These are phyloP conservation scores for Taurulus bubalis DNA, from an alignment of 2,113 vertebrate genomes.

Conservation along the genomic window DNA sequence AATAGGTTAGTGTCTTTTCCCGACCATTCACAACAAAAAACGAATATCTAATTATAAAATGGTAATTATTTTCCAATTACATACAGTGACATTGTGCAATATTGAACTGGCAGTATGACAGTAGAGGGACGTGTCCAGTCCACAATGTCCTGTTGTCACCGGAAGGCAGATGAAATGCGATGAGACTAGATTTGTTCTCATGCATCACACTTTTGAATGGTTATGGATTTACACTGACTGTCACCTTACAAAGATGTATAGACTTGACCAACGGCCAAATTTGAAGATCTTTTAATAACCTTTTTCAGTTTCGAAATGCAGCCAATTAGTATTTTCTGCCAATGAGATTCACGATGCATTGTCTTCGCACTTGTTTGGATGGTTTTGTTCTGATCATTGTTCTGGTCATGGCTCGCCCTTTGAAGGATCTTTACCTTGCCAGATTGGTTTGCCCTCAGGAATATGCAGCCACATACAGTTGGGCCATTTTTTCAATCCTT, in stretches of 20 bases:
- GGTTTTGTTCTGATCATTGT: slow-evolving; percentile 60
- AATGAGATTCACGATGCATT: slow-evolving; percentile 59
- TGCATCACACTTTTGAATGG: slow-evolving; percentile 42
- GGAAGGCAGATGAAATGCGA: slow-evolving; percentile 30
- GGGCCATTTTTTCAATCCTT: slow-evolving; percentile 80
- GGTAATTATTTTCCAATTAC: slow-evolving; percentile 46
- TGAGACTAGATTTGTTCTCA: slow-evolving; percentile 22
- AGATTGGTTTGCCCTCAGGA: slow-evolving; percentile 84
- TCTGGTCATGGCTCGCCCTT: slow-evolving; percentile 70
- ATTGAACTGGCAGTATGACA: slow-evolving; percentile 45
- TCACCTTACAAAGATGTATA: slow-evolving; percentile 44
- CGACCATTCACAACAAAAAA: slow-evolving; percentile 48
- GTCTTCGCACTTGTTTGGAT: slow-evolving; percentile 59
- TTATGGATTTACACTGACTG: slow-evolving; percentile 22
- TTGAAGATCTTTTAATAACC: slow-evolving; percentile 26
- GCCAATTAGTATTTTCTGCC: slow-evolving; percentile 61
- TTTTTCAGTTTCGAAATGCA: slow-evolving; percentile 43
- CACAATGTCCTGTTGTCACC: slow-evolving; percentile 30
- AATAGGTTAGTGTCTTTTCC: slow-evolving; percentile 41
- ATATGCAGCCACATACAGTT: slow-evolving; percentile 81
- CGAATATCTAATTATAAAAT: slow-evolving; percentile 56
- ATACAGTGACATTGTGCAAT: slow-evolving; percentile 71
- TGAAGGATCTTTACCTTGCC: slow-evolving; percentile 75
- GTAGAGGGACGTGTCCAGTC: slow-evolving; percentile 32
- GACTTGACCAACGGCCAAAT: slow-evolving; percentile 50